These are phyloP conservation scores for Chlamydotis undulata DNA, from an alignment of 2,113 vertebrate species.

Conservation along the genomic window DNA sequence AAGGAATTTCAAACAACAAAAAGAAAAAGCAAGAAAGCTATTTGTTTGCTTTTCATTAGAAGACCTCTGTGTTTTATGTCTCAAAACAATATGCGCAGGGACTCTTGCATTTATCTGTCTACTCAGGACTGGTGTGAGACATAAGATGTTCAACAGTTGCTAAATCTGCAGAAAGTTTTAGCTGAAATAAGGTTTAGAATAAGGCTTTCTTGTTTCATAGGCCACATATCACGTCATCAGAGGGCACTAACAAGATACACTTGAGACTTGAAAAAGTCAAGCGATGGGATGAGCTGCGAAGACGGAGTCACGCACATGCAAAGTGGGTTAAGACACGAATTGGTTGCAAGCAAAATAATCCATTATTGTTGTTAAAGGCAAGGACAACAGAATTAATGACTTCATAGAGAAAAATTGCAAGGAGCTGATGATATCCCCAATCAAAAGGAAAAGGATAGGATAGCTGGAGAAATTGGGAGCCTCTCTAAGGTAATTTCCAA, in stretches of 20 bases:
- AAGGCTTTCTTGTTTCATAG: not conserved
- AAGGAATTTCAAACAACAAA: slow-evolving; percentile 32
- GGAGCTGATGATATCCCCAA: not conserved
- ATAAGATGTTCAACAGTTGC: not conserved
- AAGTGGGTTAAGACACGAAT: not conserved
- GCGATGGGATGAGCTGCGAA: not conserved
- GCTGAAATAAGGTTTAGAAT: not conserved
- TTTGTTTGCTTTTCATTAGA: not conserved
- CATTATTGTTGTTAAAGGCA: not conserved
- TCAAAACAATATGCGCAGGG: not conserved
- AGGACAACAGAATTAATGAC: not conserved
- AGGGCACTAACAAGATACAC: not conserved
- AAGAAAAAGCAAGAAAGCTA: not conserved
- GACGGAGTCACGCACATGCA: no score
- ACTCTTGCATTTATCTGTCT: not conserved
- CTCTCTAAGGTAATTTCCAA: not conserved
- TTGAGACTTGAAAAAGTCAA: not conserved
- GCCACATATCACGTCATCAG: not conserved
- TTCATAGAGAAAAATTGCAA: not conserved
- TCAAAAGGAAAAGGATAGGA: not conserved
- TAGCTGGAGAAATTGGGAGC: not conserved
- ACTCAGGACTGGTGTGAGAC: not conserved
- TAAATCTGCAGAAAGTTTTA: not conserved
- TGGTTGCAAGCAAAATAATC: not conserved
- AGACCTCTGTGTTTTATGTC: not conserved